Evolutionary conservation across 2,797 vertebrate genomes (phyloP).

Genomic region (Mastacembelus armatus): DNA sequence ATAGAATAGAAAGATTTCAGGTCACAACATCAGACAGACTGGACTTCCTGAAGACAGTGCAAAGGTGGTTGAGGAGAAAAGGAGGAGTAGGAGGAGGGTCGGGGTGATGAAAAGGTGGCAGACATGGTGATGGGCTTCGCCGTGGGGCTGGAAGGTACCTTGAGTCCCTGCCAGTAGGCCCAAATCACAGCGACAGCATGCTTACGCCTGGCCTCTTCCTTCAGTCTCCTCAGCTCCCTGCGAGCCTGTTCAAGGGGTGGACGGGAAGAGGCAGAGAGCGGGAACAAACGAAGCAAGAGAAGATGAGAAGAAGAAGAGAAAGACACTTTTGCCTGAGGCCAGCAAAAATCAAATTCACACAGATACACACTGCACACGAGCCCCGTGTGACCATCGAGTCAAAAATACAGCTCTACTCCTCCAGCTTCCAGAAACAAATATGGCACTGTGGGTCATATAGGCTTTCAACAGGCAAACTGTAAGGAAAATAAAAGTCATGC

Average conservation of each 20-base stretch:
- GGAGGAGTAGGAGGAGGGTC: too few species aligned
- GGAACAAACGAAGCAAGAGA: conserved; percentile 65
- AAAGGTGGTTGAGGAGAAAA: too few species aligned
- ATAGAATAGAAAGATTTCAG: too few species aligned
- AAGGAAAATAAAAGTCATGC: conserved; percentile 37
- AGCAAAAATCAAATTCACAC: conserved; percentile 33
- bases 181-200: conserved; percentile 99
- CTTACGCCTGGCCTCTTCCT: conserved; percentile 98
- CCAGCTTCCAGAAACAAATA: conserved; percentile 28
- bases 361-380: conserved; percentile 43
- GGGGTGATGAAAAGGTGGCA: conserved; percentile 39
- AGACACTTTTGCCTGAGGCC: conserved; percentile 52
- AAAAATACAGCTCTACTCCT: conserved; percentile 29
- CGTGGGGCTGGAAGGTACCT: conserved; percentile 87
- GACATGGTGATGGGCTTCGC: conserved; percentile 52
- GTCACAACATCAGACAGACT: too few species aligned
- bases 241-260: conserved; percentile 91
- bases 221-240: conserved; percentile 97
- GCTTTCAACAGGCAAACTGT: conserved; percentile 37
- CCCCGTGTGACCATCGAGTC: conserved; percentile 30
- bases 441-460: conserved; percentile 27
- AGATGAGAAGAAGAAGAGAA: conserved; percentile 60
- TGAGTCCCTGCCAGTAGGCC: conserved; percentile 99
- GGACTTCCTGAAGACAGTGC: too few species aligned
- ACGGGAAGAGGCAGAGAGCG: conserved; percentile 54